Base-by-base conservation (phyloP, 2,797 vertebrate species). In the Rousettus madagascariensis region DNA sequence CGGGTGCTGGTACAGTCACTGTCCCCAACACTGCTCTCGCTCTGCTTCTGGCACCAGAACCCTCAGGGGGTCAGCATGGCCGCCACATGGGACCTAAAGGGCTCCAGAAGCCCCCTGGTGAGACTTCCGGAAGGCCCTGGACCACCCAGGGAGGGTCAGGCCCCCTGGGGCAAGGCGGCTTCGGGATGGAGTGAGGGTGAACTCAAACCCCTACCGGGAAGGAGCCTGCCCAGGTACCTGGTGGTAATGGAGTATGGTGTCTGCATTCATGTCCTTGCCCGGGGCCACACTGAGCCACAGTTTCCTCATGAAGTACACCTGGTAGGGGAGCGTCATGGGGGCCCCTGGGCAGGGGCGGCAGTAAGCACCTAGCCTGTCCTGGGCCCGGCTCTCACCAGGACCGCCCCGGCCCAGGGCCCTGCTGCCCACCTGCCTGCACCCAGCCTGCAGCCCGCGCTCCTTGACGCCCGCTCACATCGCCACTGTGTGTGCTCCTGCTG, bases 261-360 rank as follows among this genome's bases (percentile, higher is more conserved):
- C 99, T 4, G 99, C 99, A 69, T 99, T 98, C 71, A 98, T 24
- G 79, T 99, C 99, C 97, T 99, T 99, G 84, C 99, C 99, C 2
- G 99, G 99, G 93, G 94, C 68, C 55, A 99, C 98, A 4, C 98
- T 99, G 83, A 99, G 98, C 99, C 99, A 99, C 83, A 99, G 96
- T 97, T 99, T 99, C 98, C 99, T 98, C 99, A 99, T 99, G 98
- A 99, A 99, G 97, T 99, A 99, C 84, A 99, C 99, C 46, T 98
- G 92, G 93, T 99, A 99, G 8, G 98, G 65, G 80, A 99, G 93
- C 43, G 91, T 98, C 69, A 96, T 82, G 8, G 98, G 74, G 43
- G 96, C 98, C 53, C 98, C 99, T 99, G 95, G 86, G 12, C 10
- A 74, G 95, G 72, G 87, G 15, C 7, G 0, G 82, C n/a, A 65